phyloP scores from a whole-genome alignment of 1,140 invertebrate genomes.

The Diabrotica virgifera region DNA sequence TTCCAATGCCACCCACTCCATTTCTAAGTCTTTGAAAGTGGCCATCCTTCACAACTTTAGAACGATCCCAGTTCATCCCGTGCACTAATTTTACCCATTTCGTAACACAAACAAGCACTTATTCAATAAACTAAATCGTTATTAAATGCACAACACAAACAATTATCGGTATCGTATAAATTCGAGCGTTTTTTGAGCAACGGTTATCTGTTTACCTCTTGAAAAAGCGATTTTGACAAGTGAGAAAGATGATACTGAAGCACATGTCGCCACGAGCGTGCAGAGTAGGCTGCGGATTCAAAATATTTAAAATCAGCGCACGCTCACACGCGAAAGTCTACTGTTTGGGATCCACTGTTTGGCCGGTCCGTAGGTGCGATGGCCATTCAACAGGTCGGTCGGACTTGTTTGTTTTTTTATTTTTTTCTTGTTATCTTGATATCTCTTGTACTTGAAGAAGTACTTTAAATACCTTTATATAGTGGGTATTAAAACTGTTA shows the following conservation, averaged over 20 bases:
- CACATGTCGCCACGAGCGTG: constrained; percentile 1
- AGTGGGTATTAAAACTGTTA: too few relatives aligned
- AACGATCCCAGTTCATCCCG: background rate
- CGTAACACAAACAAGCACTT: background rate
- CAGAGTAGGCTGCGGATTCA: too few relatives aligned
- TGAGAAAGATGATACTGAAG: constrained; percentile 13
- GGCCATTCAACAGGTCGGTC: constrained; percentile 15
- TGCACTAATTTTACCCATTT: background rate
- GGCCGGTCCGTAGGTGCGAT: constrained; percentile 2
- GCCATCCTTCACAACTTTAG: background rate
- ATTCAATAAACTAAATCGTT: too few relatives aligned
- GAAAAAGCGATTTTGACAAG: constrained; percentile 10
- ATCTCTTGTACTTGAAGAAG: too few relatives aligned
- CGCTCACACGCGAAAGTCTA: background rate
- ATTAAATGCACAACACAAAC: too few relatives aligned
- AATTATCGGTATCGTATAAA: too few relatives aligned
- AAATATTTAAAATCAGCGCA: constrained; percentile 11
- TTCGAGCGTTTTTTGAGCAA: background rate
- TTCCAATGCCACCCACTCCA: constrained; percentile 9
- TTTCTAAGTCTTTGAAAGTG: constrained; percentile 16
- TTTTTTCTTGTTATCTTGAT: too few relatives aligned
- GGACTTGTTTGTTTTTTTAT: constrained; percentile 8
- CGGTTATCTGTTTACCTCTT: constrained; percentile 1
- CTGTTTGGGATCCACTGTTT: constrained; percentile 2
- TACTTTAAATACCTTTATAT: too few relatives aligned